Base-by-base conservation (phyloP, 2,888 invertebrate genomes). In the Lithophane leautieri region DNA sequence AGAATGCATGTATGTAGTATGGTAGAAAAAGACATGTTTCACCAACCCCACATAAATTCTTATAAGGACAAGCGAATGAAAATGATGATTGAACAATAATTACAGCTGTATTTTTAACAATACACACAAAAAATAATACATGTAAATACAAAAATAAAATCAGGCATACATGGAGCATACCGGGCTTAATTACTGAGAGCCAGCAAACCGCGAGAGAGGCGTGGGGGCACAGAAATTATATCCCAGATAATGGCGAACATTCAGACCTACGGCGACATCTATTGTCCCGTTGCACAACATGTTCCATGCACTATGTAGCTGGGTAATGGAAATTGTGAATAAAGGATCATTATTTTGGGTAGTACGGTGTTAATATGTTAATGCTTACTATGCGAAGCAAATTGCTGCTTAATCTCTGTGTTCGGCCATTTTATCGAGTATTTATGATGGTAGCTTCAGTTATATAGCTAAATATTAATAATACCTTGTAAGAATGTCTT, bases 211-310 rank as follows among this genome's bases (percentile, higher is more conserved):
- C 83, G 79, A 81, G 81, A 47, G 73, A 84, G 88, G 87, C 81
- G 84, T 86, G 86, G 86, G 89, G 86, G 86, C 81, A 86, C 88
- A 85, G 90, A 89, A 91, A 93, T 93, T 92, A 93, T 93, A 90
- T 90, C 89, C 84, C 84, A 90, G 91, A 92, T 92, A 92, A 91
- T 91, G 83, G 89, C 85, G 70, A 85, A 86, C 89, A 89, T 89
- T 89, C 83, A 89, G 86, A 88, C 83, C 89, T 84, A 86, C 85
- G 85, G 89, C 86, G 89, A 90, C 92, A 92, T 87, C 89, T 90
- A 92, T 93, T 93, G 93, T 94, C 83, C 84, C 76, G 86, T 76
- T 85, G 86, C 86, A 80, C 76, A 86, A 82, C 84, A 82, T 78
- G 73, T 80, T 76, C 78, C 47, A 66, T 78, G 79, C 79, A 71